These are phyloP conservation scores for Hyles euphorbiae DNA, from an alignment of 1,140 invertebrate species.

Conservation along the genomic window DNA sequence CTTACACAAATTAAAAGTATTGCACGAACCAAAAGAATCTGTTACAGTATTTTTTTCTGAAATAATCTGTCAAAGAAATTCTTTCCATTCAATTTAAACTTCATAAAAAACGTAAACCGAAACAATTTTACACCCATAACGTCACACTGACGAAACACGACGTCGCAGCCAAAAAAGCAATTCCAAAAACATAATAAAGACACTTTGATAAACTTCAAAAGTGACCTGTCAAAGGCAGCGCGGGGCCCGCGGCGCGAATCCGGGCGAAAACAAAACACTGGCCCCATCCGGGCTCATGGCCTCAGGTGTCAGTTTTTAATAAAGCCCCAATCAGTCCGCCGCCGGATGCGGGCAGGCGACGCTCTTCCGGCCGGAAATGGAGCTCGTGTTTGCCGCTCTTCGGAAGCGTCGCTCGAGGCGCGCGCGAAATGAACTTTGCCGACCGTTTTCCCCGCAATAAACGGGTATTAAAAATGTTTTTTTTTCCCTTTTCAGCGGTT, in stretches of 20 bases:
- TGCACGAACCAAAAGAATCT: no score
- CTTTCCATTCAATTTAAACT: no score
- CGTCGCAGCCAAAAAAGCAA: no score
- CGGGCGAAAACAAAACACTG: conserved; percentile 27
- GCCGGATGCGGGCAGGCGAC: conserved; percentile 48
- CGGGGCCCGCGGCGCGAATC: conserved; percentile 8
- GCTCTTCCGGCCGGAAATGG: conserved; percentile 55
- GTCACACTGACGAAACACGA: no score
- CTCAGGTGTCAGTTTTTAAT: conserved; percentile 71
- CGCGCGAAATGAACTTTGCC: conserved; percentile 42
- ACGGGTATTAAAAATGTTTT: conserved; percentile 24
- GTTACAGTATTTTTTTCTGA: no score
- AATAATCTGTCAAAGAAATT: no score
- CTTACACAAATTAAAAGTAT: no score
- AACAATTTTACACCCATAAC: neutral
- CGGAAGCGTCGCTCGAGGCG: conserved; percentile 44
- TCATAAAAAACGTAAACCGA: no score
- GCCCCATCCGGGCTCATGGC: conserved; percentile 29
- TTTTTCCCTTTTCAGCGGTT: conserved; percentile 15
- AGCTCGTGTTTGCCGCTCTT: conserved; percentile 48
- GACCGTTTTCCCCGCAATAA: conserved; percentile 36
- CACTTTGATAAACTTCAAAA: conserved; percentile 14
- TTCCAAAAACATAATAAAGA: conserved; percentile 5
- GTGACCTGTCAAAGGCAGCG: conserved; percentile 15
- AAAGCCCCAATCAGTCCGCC: conserved; percentile 64